Percentiles rank a stretch among this genome's conserved stretches.
These are phyloP conservation scores for Oscheius myriophilus DNA, from an alignment of 2,888 invertebrate species.

Conservation along the genomic window DNA sequence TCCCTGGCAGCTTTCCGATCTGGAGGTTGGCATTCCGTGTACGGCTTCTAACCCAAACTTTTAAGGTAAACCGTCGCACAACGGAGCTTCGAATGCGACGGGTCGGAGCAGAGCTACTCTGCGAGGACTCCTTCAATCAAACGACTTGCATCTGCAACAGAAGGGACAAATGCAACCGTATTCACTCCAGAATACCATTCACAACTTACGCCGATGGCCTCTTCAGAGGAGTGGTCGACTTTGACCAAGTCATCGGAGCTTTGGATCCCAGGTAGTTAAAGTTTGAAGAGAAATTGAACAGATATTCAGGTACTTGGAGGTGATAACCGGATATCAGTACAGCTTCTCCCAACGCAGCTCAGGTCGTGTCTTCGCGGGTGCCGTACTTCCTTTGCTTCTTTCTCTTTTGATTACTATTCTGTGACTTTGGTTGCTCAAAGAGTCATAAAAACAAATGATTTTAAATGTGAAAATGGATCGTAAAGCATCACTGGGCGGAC, in stretches of 20 bases:
- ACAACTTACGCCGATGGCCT: slow-evolving; percentile 56
- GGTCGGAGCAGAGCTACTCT: slow-evolving; percentile 54
- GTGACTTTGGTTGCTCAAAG: not conserved
- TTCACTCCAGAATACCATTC: slow-evolving; percentile 52
- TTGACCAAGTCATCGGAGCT: slow-evolving; percentile 53
- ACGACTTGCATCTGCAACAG: slow-evolving; percentile 62
- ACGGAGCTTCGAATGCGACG: slow-evolving; percentile 50
- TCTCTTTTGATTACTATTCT: not conserved
- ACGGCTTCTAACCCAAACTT: not conserved
- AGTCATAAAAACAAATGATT: too few species aligned
- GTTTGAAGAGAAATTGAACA: not conserved
- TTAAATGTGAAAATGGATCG: too few species aligned
- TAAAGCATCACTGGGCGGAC: too few species aligned
- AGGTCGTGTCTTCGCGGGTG: slow-evolving; percentile 16
- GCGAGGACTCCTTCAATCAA: slow-evolving; percentile 61
- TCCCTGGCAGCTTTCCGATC: slow-evolving; percentile 56
- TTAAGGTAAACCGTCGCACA: slow-evolving; percentile 43
- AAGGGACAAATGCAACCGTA: slow-evolving; percentile 59
- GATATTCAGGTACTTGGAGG: slow-evolving; percentile 50
- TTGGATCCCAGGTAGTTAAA: slow-evolving; percentile 56
- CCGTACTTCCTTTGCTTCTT: slow-evolving; percentile 9
- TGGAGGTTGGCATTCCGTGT: slow-evolving; percentile 37
- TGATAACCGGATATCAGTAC: slow-evolving; percentile 53
- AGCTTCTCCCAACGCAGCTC: slow-evolving; percentile 36
- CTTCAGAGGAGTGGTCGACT: slow-evolving; percentile 57